Percentiles rank a stretch among this genome's conserved stretches.
These are phyloP conservation scores for Lonchura striata DNA, from an alignment of 2,113 vertebrate genomes.

Conservation along the genomic window DNA sequence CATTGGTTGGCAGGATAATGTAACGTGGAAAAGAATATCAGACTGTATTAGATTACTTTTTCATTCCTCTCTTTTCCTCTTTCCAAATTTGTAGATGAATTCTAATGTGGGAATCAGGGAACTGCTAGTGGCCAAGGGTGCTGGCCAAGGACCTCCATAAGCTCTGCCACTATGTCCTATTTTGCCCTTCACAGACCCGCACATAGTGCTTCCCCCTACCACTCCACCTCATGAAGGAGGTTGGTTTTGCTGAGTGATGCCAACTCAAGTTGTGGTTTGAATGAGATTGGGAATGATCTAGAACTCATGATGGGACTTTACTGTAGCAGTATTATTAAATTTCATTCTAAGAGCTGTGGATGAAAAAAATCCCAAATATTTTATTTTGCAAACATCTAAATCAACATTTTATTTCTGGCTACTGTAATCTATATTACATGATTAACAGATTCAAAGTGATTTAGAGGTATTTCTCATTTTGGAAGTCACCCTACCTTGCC, in stretches of 20 bases:
- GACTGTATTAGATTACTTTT: not conserved
- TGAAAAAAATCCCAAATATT: not conserved
- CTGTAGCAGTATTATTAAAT: not conserved
- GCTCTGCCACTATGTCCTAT: not conserved
- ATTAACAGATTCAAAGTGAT: not conserved
- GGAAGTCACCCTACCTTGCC: not conserved
- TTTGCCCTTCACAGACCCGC: not conserved
- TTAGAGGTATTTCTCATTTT: not conserved
- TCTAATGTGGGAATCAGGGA: not conserved
- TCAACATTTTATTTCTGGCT: not conserved
- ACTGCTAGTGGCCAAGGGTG: not conserved
- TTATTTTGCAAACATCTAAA: not conserved
- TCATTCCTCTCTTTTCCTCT: not conserved
- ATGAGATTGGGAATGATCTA: not conserved
- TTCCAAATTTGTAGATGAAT: not conserved
- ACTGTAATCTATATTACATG: not conserved
- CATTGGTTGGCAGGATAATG: constrained; percentile 13
- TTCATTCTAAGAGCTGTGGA: not conserved
- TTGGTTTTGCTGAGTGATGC: not conserved
- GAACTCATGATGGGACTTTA: not conserved
- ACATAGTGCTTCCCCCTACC: not conserved
- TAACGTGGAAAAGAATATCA: not conserved
- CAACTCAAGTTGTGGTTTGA: not conserved
- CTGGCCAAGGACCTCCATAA: not conserved
- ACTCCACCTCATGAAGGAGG: not conserved